Evolutionary conservation across 2,888 invertebrate genomes (phyloP), one percentile per base, ranked within the genome.

Genomic region (Dryococelus australis): DNA sequence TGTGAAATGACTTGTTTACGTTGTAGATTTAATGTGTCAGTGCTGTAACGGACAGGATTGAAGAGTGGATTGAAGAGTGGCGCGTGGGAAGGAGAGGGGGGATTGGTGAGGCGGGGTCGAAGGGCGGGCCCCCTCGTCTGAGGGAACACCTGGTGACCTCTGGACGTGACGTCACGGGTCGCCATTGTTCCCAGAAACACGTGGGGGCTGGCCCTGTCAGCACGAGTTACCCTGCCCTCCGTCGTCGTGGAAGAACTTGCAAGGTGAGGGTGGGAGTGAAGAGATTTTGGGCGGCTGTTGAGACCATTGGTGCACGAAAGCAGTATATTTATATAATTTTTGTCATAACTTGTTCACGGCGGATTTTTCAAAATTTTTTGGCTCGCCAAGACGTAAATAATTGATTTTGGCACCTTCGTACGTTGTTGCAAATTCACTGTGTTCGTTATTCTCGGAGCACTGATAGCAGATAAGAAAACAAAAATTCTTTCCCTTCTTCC

Each of bases 1-100:
- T 65, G 65, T 65, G 65, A 65, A 65, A 65, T 65, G 65, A 65
- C 65, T 65, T n/a, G 65, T 65, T 65, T n/a, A 24, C 65, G 65
- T 65, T 65, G 65, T 65, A 65, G 65, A n/a, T 65, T 16, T n/a
- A 65, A n/a, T n/a, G 65, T 65, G 65, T 65, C 65, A n/a, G 65
- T 65, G 65, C 8, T n/a, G 65, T 24, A 24, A 24, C 13, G 65
- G 65, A 65, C 13, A n/a, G 65, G n/a, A n/a, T 51, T 51, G 51
- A 10, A 10, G 51, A 10, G 51, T 51, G 51, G n/a, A n/a, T n/a
- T n/a, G n/a, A n/a, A n/a, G n/a, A n/a, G n/a, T n/a, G n/a, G n/a
- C n/a, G n/a, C n/a, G n/a, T n/a, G n/a, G n/a, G 47, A 9, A 20
- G 24, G 8, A 6, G 10, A 24, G n/a, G 65, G 24, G 65, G 65